Evolutionary conservation across 2,888 invertebrate species (phyloP).

Genomic region (Perdita meconis): DNA sequence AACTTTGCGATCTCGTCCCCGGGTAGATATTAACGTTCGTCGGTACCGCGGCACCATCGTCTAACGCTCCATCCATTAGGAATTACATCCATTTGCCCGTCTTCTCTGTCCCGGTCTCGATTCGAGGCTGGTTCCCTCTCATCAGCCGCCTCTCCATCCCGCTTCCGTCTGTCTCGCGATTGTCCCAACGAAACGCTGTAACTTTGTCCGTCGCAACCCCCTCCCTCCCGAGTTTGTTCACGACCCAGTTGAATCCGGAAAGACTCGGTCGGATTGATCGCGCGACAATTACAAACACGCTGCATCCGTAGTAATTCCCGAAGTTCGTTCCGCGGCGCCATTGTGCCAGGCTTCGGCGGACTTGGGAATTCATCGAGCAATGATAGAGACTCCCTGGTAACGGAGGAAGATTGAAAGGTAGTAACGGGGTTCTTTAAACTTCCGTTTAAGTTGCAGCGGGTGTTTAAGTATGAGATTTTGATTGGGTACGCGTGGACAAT

Average conservation of each 20-base stretch:
- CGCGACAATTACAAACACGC: conserved; percentile 13
- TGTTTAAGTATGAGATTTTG: no score
- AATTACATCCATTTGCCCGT: conserved; percentile 66
- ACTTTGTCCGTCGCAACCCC: conserved; percentile 23
- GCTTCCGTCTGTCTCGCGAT: conserved; percentile 21
- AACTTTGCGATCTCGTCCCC: conserved; percentile 65
- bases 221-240: conserved; percentile 17
- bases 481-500: no score
- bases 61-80: conserved; percentile 67
- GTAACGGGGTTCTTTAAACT: neutral
- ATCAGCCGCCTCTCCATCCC: conserved; percentile 16
- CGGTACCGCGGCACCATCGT: conserved; percentile 46
- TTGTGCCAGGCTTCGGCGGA: neutral
- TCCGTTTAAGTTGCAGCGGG: no score
- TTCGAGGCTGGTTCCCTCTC: conserved; percentile 38
- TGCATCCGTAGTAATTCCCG: neutral
- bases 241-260: neutral
- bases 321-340: neutral
- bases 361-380: neutral
- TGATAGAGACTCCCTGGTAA: neutral
- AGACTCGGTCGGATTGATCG: conserved; percentile 28
- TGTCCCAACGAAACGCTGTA: conserved; percentile 22
- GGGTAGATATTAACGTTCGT: conserved; percentile 70
- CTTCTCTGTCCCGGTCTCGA: conserved; percentile 28
- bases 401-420: neutral